Conservation (phyloP, 92 coral and sea anemone species). For the Metridium senile region DNA sequence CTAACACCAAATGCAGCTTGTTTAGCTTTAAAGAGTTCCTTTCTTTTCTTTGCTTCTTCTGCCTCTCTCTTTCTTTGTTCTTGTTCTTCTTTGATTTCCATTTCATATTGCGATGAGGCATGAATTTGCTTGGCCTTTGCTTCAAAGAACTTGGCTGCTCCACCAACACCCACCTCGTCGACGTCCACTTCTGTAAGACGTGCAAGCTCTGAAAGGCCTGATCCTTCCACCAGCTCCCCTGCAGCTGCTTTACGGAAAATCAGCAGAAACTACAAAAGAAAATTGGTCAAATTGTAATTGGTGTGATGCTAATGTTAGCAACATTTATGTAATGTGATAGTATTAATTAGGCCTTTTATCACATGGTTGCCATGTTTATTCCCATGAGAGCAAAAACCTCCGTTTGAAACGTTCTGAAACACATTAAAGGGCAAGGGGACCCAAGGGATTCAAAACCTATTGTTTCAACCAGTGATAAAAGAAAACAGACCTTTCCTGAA, state of each 20-base stretch:
- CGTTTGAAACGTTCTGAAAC: too few species aligned
- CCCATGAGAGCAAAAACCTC: too few species aligned
- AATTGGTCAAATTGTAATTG: background rate
- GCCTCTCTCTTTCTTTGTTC: slow-evolving; percentile 82
- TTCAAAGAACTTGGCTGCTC: slow-evolving; percentile 92
- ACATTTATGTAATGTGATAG: too few species aligned
- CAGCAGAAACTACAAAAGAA: slow-evolving; percentile 78
- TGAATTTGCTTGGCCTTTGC: slow-evolving; percentile 81
- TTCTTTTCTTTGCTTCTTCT: slow-evolving; percentile 80
- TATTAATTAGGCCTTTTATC: too few species aligned
- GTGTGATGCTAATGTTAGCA: too few species aligned
- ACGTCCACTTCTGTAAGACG: slow-evolving; percentile 84
- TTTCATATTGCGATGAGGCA: slow-evolving; percentile 79
- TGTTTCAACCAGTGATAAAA: too few species aligned
- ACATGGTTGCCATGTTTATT: too few species aligned
- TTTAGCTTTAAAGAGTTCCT: slow-evolving; percentile 83
- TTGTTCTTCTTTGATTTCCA: slow-evolving; percentile 93
- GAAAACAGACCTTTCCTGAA: too few species aligned
- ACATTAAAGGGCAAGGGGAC: too few species aligned
- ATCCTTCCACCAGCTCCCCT: slow-evolving; percentile 84
- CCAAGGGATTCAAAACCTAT: too few species aligned
- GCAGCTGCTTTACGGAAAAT: slow-evolving; percentile 97
- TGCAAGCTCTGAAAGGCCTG: slow-evolving; percentile 89
- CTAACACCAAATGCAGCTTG: slow-evolving; percentile 84
- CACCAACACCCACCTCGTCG: slow-evolving; percentile 94